These are phyloP conservation scores for Chiroxiphia lanceolata DNA, from an alignment of 2,797 vertebrate species.

Conservation along the genomic window DNA sequence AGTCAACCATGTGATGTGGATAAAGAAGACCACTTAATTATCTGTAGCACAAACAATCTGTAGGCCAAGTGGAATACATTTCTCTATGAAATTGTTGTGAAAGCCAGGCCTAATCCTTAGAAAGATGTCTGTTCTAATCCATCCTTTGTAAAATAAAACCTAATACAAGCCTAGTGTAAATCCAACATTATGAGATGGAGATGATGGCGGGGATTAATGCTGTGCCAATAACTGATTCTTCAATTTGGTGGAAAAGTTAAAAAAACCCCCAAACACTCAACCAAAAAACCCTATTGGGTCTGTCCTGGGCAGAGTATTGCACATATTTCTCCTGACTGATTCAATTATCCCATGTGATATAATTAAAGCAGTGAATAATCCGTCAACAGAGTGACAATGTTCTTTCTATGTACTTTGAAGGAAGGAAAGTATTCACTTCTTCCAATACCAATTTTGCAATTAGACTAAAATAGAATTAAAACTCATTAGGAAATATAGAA, in stretches of 20 bases:
- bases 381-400: background rate
- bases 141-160: constrained; percentile 24
- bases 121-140: constrained; percentile 34
- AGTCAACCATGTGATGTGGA: background rate
- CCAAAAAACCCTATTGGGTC: fast-evolving
- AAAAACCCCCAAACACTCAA: fast-evolving
- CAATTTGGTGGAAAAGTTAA: background rate
- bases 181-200: background rate
- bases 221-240: background rate
- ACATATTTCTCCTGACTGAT: background rate
- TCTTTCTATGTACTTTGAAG: background rate
- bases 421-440: background rate
- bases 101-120: constrained; percentile 21
- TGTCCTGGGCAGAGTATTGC: background rate
- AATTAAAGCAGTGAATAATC: background rate
- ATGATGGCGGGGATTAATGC: background rate
- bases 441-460: background rate
- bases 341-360: background rate
- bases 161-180: background rate
- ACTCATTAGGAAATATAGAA: background rate
- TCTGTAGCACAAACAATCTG: background rate
- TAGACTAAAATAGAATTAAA: background rate
- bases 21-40: constrained; percentile 11
- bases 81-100: background rate
- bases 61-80: background rate